A percentile compares a stretch with the other conserved stretches of the same genome.
Evolutionary conservation across 92 coral and sea anemone genomes (phyloP).

Genomic region (Porites lobata): DNA sequence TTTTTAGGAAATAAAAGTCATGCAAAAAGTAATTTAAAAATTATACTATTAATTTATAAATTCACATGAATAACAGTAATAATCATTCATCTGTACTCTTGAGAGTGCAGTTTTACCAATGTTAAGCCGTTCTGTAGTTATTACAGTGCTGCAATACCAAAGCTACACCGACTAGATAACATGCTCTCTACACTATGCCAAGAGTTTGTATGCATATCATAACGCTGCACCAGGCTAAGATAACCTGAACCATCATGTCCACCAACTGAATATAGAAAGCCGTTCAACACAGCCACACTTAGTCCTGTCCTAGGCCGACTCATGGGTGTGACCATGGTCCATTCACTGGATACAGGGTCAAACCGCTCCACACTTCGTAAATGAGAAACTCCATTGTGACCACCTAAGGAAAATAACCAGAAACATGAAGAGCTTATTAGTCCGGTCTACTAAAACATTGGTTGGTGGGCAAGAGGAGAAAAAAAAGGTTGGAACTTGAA

Average conservation of each 20-base stretch:
- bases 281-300: constrained; percentile 86
- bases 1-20: no score
- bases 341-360: constrained; percentile 92
- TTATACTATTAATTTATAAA: no score
- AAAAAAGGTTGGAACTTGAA: no score
- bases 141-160: constrained; percentile 85
- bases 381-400: constrained; percentile 95
- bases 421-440: background rate
- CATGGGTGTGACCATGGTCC: constrained; percentile 93
- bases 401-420: constrained; percentile 59
- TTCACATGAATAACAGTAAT: background rate
- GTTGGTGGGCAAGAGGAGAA: no score
- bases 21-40: no score
- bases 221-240: constrained; percentile 83
- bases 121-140: background rate
- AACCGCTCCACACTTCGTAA: constrained; percentile 91
- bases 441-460: no score
- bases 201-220: constrained; percentile 72
- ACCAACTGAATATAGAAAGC: constrained; percentile 85
- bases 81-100: background rate
- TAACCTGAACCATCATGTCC: constrained; percentile 95
- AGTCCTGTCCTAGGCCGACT: constrained; percentile 88
- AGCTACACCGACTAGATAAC: constrained; percentile 91
- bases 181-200: constrained; percentile 80
- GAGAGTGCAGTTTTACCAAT: background rate